Percentiles rank a stretch among this genome's conserved stretches.
These are phyloP conservation scores for Rhynchonycteris naso DNA, from an alignment of 2,797 vertebrate genomes.

Conservation along the genomic window DNA sequence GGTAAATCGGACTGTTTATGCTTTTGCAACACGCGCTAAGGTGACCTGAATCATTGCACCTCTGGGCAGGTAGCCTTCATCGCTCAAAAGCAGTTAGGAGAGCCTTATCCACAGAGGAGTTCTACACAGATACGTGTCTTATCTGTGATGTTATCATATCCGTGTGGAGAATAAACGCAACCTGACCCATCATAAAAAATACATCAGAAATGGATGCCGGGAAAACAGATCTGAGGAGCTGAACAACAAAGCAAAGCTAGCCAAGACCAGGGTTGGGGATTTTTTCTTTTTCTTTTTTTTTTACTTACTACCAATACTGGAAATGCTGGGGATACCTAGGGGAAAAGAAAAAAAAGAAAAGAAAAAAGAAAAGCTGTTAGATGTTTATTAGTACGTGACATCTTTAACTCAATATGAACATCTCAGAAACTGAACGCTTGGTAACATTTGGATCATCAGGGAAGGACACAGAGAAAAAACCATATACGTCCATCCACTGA, in stretches of 20 bases:
- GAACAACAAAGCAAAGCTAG: slow-evolving; percentile 90
- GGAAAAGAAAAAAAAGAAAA: slow-evolving; percentile 85
- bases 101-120: background rate
- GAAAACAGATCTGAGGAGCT: slow-evolving; percentile 86
- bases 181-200: slow-evolving; percentile 39
- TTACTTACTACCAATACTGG: slow-evolving; percentile 99
- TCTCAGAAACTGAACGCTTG: background rate
- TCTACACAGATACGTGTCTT: background rate
- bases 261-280: slow-evolving; percentile 79
- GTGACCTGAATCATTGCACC: background rate
- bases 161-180: slow-evolving; percentile 40
- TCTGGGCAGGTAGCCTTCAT: background rate
- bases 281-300: slow-evolving; percentile 78
- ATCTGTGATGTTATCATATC: background rate
- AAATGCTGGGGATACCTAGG: slow-evolving; percentile 96
- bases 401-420: slow-evolving; percentile 43
- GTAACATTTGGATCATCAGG: slow-evolving; percentile 49
- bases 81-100: slow-evolving; percentile 2
- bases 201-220: slow-evolving; percentile 92
- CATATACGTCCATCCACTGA: background rate
- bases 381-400: slow-evolving; percentile 30
- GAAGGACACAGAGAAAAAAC: background rate
- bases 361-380: slow-evolving; percentile 80
- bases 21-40: background rate
- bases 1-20: background rate